These are phyloP conservation scores for Phymastichus coffea DNA, from an alignment of 1,140 invertebrate genomes.

Conservation along the genomic window DNA sequence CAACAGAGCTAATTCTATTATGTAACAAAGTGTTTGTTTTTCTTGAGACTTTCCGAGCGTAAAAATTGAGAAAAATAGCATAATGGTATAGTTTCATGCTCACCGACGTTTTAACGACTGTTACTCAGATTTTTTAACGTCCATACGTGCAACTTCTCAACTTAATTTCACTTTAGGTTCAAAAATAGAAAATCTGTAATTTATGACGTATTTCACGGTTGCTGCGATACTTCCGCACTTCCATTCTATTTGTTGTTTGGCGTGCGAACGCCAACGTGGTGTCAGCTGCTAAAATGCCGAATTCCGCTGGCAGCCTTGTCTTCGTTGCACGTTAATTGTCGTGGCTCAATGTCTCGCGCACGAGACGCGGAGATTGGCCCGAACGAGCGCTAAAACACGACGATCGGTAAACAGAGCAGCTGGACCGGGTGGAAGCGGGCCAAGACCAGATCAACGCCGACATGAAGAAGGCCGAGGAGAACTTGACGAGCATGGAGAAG, in stretches of 20 bases:
- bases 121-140: constrained; percentile 33
- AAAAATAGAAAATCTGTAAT: no score
- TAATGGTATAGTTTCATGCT: constrained; percentile 38
- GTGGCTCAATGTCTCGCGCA: no score
- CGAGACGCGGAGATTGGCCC: no score
- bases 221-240: neutral
- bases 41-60: no score
- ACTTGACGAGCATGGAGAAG: constrained; percentile 99
- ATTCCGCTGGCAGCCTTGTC: no score
- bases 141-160: constrained; percentile 1
- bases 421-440: constrained; percentile 98
- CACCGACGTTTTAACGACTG: constrained; percentile 45
- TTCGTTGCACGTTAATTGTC: no score
- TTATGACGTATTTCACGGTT: no score
- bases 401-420: constrained; percentile 88
- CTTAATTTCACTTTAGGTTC: neutral
- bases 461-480: constrained; percentile 99
- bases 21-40: no score
- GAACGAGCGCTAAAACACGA: no score
- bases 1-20: no score
- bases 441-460: constrained; percentile 99
- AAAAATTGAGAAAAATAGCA: no score
- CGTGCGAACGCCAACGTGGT: neutral
- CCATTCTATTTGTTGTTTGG: constrained; percentile 1
- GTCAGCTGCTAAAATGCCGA: no score